Percentiles rank a stretch among this genome's conserved stretches.
Conservation (phyloP, 2,888 invertebrate genomes). For the Sipha maydis region DNA sequence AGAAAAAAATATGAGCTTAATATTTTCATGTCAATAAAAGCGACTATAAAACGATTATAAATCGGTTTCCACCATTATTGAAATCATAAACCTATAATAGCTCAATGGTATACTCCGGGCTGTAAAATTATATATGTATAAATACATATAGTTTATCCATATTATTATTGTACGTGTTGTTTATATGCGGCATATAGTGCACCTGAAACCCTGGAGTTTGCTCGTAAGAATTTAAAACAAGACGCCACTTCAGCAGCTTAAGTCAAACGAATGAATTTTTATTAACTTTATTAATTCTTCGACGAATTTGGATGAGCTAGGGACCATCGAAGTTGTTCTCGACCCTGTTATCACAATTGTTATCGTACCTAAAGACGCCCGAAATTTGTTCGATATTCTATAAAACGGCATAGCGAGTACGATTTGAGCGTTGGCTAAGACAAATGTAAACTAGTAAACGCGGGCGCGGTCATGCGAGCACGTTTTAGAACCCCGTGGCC, state of each 20-base stretch:
- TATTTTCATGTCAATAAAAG: constrained; percentile 34
- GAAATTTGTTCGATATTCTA: too few relatives aligned
- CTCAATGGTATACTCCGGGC: background rate
- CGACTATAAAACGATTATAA: constrained; percentile 1
- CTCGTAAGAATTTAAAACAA: too few relatives aligned
- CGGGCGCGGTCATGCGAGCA: too few relatives aligned
- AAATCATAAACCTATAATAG: background rate
- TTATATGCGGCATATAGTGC: too few relatives aligned
- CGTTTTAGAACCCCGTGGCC: constrained; percentile 2
- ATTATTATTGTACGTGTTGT: background rate
- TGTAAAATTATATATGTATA: background rate
- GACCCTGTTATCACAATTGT: too few relatives aligned
- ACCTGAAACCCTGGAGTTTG: background rate
- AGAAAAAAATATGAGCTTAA: background rate
- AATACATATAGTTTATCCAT: background rate
- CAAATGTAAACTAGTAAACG: background rate
- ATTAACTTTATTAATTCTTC: background rate
- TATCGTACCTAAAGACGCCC: too few relatives aligned
- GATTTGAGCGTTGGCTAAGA: background rate
- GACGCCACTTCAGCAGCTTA: too few relatives aligned
- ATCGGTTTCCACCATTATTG: background rate
- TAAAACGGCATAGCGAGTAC: too few relatives aligned
- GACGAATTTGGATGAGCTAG: background rate
- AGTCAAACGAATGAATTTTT: too few relatives aligned
- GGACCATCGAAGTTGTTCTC: too few relatives aligned